Base-by-base conservation (phyloP, 2,113 vertebrate species). In the Tachuris rubrigastra region DNA sequence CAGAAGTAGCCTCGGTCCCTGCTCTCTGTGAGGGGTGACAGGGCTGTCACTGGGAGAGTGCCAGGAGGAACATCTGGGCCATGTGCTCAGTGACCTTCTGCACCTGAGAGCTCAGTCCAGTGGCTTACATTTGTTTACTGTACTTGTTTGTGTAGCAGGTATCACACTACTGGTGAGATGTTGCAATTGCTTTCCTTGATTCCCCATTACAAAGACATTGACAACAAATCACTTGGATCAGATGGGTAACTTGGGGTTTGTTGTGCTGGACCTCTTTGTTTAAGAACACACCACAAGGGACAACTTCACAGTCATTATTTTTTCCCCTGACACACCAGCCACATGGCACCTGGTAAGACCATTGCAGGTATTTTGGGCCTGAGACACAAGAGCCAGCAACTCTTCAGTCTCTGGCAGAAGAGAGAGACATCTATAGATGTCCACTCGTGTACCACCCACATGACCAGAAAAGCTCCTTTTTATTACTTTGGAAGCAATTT, bases 101-200 rank as follows among this genome's bases (percentile, higher is more conserved):
- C 35, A 12, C 41, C 17, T 0, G 0, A 39, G 35, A 0, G 0
- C 37, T 89, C 1, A 0, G 50, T 80, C 44, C 42, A 27, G 49
- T 4, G 15, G 33, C 39, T 42, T 24, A 46, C 67, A 10, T 76
- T 50, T 86, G 19, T 76, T 94, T 71, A 17, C n/a, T 75, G 33
- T 14, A 9, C 37, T 59, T 71, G 50, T 82, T 66, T 74, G 50
- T 42, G 55, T 5, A 82, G 85, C 74, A 77, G 37, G 88, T 81
- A 10, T 83, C 55, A 35, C 76, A 89, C 6, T 39, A 13, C 13
- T 1, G 23, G 4, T 5, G 28, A 68, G 41, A 50, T 69, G 50
- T 49, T 65, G 50, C 37, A 86, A 25, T 47, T 1, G 4, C 60
- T 73, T 85, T 73, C 60, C 53, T 77, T 41, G 47, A 35, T 46